These are phyloP conservation scores for Drosophila micromelanica DNA, from an alignment of 1,140 invertebrate genomes.

Conservation along the genomic window DNA sequence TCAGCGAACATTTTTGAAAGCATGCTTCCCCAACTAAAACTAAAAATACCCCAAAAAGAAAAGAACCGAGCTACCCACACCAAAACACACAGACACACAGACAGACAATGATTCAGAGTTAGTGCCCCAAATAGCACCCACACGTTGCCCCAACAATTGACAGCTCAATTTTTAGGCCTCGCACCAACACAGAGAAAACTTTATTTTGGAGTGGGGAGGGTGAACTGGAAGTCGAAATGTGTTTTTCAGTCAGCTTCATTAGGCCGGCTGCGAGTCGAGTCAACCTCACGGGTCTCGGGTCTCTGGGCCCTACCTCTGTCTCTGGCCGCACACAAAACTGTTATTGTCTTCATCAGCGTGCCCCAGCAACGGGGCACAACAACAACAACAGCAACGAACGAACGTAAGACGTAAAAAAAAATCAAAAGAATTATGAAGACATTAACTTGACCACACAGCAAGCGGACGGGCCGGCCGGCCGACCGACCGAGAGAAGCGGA, in stretches of 20 bases:
- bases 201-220: conserved; percentile 32
- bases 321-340: conserved; percentile 75
- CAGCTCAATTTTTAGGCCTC: conserved; percentile 75
- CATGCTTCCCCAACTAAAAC: conserved; percentile 34
- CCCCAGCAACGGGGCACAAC: conserved; percentile 53
- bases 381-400: conserved; percentile 34
- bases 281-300: too few species aligned
- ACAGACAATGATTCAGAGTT: conserved; percentile 6
- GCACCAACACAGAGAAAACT: conserved; percentile 25
- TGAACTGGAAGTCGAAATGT: conserved; percentile 48
- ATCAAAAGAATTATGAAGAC: conserved; percentile 81
- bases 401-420: conserved; percentile 66
- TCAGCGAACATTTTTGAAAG: not conserved
- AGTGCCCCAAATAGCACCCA: conserved; percentile 76
- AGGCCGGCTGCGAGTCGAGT: conserved; percentile 31
- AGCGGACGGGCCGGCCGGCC: conserved; percentile 37
- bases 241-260: conserved; percentile 60
- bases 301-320: conserved; percentile 25
- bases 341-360: conserved; percentile 79
- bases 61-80: too few species aligned
- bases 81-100: not conserved
- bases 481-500: conserved; percentile 32
- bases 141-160: conserved; percentile 61
- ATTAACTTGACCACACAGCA: conserved; percentile 82
- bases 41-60: conserved; percentile 50